Evolutionary conservation across 2,797 vertebrate species (phyloP).

Genomic region (Eidolon dupreanum): DNA sequence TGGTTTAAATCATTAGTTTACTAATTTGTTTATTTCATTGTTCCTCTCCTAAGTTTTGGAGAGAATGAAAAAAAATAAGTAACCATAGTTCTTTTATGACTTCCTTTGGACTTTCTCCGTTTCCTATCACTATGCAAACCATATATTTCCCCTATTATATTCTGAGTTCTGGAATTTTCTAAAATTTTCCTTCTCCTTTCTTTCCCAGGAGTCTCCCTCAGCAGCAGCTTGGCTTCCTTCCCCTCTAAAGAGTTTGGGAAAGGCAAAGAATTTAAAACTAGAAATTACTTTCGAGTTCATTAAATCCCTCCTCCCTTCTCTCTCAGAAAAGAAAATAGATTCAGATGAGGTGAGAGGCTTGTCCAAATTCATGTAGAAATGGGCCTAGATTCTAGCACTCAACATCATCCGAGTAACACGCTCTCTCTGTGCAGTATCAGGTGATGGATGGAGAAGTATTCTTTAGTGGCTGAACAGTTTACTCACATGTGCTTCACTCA

Average conservation of each 20-base stretch:
- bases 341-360: background rate
- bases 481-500: background rate
- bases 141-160: background rate
- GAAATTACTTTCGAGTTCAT: background rate
- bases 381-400: background rate
- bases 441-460: background rate
- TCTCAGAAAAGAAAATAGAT: background rate
- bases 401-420: fast-evolving
- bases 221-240: background rate
- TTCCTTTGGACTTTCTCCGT: background rate
- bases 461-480: background rate
- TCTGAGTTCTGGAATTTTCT: slow-evolving; percentile 3
- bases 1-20: background rate
- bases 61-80: background rate
- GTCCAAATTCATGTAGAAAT: background rate
- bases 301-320: background rate
- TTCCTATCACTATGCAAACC: background rate
- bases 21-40: background rate
- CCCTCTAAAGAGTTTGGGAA: background rate
- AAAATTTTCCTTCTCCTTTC: background rate
- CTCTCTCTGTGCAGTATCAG: fast-evolving
- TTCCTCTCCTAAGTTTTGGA: background rate
- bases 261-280: background rate
- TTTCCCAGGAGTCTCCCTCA: background rate
- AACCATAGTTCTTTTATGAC: background rate